Evolutionary conservation across 2,797 vertebrate species (phyloP), one percentile per base, ranked within the genome.

Genomic region (Amniataba percoides): DNA sequence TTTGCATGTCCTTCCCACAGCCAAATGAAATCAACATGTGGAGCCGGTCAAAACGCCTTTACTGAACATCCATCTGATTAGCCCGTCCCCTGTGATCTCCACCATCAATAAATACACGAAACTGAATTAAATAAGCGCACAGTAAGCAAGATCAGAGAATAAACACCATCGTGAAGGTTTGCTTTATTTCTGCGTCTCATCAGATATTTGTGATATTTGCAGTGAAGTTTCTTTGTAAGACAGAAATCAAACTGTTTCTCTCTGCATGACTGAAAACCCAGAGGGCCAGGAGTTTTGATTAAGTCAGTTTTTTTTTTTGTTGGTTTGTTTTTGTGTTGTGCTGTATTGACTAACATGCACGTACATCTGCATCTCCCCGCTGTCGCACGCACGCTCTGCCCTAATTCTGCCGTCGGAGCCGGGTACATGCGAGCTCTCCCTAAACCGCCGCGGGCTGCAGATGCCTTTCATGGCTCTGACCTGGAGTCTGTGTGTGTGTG

Each of bases 401-500:
- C 86, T 75, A 60, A 79, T 82, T 86, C 83, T 78, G 77, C 71
- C 57, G 80, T 79, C 82, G 55, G 77, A 78, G 27, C 31, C 4
- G 31, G 62, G 68, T 27, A 62, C 78, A 62, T 23, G 42, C 52
- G 11, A 55, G 53, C 75, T 67, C 42, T 71, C 71, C 71, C 70
- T 62, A 48, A 31, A 68, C 43, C 18, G 76, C 86, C 61, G 34
- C 39, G 36, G 88, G 90, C 77, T 81, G 73, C 56, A 63, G 62
- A 77, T 77, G 76, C 67, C 77, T 86, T 86, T 82, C 60, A 79
- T 74, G 55, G 19, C 61, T 74, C 71, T 81, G 83, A 86, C 82
- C 77, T 40, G 49, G 52, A n/a, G 43, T 56, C 27, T 61, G 69
- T 65, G 42, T 34, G 71, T 69, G 49, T 15, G 34, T 59, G 53